Base-by-base conservation (phyloP, 2,888 invertebrate species). In the Pardosa pseudoannulata region DNA sequence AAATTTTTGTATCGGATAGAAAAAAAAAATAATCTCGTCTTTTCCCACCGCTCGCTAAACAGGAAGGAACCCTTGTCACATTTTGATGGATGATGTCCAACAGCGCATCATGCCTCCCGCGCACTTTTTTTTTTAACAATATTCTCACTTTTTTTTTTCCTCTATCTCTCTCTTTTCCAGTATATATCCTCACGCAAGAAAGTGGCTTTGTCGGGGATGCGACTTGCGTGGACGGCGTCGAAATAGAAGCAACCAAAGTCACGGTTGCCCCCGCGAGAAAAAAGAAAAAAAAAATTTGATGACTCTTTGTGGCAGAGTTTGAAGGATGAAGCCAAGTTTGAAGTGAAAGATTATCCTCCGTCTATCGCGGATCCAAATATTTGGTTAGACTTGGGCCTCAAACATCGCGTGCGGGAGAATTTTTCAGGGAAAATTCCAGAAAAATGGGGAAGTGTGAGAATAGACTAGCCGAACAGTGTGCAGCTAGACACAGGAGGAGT, bases 31-130 rank as follows among this genome's bases (percentile, higher is more conserved):
- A 36, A n/a, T 67, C 23, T 16, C 67, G 32, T 32, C 36, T 19
- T 31, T 67, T 67, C 67, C 36, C 67, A 32, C 67, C 32, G 23
- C 19, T 32, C 28, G 19, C 36, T 2, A 31, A 36, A 19, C 67
- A 67, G 74, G 62, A 74, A 74, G 50, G 27, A 29, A 36, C 16
- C 19, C 62, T 32, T 81, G 81, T 68, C 81, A 70, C n/a, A 28
- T 29, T 39, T 70, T 75, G 81, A 81, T 81, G 81, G 81, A 81
- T 81, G 81, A 70, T 31, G 62, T 74, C 62, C 31, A 16, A 68
- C 41, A 62, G 31, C 23, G 23, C 50, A 56, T 50, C 78, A 75
- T 39, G 64, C 78, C 73, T 56, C 73, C 78, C 72, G 32, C 70
- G 19, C 62, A 28, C 74, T 75, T 75, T 13, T 19, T 29, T 50